Base-by-base conservation (phyloP, 2,888 invertebrate species). In the Sussaba pulchella region DNA sequence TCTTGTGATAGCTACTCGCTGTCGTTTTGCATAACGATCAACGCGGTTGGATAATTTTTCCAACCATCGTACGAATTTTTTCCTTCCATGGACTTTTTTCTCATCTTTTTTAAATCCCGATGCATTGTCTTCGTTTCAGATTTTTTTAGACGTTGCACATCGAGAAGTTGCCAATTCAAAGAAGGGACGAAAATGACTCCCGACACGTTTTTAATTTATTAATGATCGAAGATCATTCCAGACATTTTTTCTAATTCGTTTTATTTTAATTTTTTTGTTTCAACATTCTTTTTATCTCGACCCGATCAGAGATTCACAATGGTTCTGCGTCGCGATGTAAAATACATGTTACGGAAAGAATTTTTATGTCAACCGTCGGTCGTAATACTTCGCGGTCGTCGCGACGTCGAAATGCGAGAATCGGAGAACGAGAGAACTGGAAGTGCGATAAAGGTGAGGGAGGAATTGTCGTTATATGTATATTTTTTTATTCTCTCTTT, bases 271-370 rank as follows among this genome's bases (percentile, higher is more conserved):
- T 5, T 31, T 5, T 31, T 5, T 31, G 31, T 5, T 31, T n/a
- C n/a, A n/a, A 31, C 6, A 31, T 31, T 31, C 6, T 31, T 31
- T 31, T 31, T 31, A 31, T 6, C 4, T 5, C 31, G 31, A 31
- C 31, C 6, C 31, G 9, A 63, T 26, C 19, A 5, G 24, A 54
- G 50, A 71, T 73, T 69, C 52, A 21, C 17, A 17, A 47, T 10
- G 31, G 57, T 26, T 17, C 14, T 54, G 59, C 12, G 14, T 45
- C 31, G 17, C 57, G 26, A 69, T 64, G 69, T 64, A 41, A 54
- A 64, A 73, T 73, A 69, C 63, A 76, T 80, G 76, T 72, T 81
- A 54, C 47, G 47, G 69, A 24, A 50, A 36, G 57, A 77, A 73
- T 81, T 81, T 81, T 81, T 81, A 81, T 77, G 76, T 47, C 72